Evolutionary conservation across 2,113 vertebrate species (phyloP), one percentile per base, ranked within the genome.

Genomic region (Hemicordylus capensis): DNA sequence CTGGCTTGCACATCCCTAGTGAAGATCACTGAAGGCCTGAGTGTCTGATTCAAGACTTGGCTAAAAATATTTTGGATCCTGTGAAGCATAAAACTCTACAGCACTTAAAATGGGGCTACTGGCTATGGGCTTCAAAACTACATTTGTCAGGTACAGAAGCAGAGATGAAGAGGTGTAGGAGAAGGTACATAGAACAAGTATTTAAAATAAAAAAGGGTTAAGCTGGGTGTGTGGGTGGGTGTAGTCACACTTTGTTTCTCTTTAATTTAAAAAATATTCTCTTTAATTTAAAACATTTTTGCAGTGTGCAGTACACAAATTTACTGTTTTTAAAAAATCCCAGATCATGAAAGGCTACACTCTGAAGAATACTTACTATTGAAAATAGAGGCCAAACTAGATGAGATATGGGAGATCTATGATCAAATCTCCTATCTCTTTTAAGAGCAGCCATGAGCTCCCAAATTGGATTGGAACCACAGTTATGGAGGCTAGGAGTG

Each of bases 81-180:
- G 26, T 44, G 39, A 34, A 74, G 31, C 51, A 86, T 39, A 37
- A 26, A 83, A 37, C 24, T 44, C 58, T 67, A 31, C 39, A 66
- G 44, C 34, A 64, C 24, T 64, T 64, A 84, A 56, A 0, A 11
- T 9, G 0, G 48, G 51, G 58, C 64, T 44, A 74, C 84, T 88
- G 85, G 51, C 89, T 89, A 39, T 87, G 87, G 69, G 66, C 61
- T 82, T 3, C 39, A 46, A 28, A n/a, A 34, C 1, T 56, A 6
- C 84, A 84, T 39, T 89, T 92, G 12, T 90, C 91, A 91, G 89
- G 81, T 93, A 76, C 76, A 76, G 70, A 88, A 81, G 46, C n/a
- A 77, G 76, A 31, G 58, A 63, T 22, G 6, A 83, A 0, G 0
- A 91, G 81, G 70, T 86, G 74, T 80, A 31, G 89, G 44, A 89